Conservation (phyloP, 2,113 vertebrate species). For the Percopsis transmontana region DNA sequence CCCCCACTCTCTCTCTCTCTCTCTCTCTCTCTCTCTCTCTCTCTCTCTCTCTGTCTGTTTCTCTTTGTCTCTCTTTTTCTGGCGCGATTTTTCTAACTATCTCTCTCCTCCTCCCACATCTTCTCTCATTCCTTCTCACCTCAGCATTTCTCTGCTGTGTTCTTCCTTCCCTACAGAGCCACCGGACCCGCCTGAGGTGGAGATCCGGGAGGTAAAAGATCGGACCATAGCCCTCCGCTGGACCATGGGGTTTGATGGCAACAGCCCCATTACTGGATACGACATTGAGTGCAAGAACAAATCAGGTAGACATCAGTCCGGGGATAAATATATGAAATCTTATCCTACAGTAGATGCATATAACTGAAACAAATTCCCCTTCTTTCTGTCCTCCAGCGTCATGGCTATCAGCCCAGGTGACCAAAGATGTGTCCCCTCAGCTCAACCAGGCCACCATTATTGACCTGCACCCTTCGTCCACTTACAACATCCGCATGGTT, state of each 20-base stretch:
- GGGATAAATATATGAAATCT: not conserved
- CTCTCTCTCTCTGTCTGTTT: not conserved
- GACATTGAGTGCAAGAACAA: conserved; percentile 99
- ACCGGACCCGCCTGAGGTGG: conserved; percentile 94
- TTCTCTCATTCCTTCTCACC: not conserved
- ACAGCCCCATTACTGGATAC: conserved; percentile 97
- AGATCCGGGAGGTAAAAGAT: conserved; percentile 95
- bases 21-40: not conserved
- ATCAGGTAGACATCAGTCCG: conserved; percentile 83
- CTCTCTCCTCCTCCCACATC: not conserved
- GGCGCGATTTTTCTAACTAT: conserved; percentile 14
- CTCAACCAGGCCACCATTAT: conserved; percentile 99
- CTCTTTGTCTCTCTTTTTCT: conserved; percentile 3
- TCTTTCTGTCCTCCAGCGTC: conserved; percentile 80
- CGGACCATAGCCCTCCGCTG: conserved; percentile 95
- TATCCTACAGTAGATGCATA: not conserved
- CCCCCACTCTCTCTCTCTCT: not conserved
- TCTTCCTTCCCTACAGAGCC: conserved; percentile 80
- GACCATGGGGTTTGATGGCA: conserved; percentile 99
- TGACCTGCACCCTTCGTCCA: conserved; percentile 98
- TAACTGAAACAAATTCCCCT: not conserved
- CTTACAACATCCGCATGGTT: conserved; percentile 99
- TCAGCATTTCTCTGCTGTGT: not conserved
- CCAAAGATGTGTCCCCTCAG: conserved; percentile 98
- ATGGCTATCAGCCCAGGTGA: conserved; percentile 97